Conservation (phyloP, 2,888 invertebrate species). For the Rotaria socialis region DNA sequence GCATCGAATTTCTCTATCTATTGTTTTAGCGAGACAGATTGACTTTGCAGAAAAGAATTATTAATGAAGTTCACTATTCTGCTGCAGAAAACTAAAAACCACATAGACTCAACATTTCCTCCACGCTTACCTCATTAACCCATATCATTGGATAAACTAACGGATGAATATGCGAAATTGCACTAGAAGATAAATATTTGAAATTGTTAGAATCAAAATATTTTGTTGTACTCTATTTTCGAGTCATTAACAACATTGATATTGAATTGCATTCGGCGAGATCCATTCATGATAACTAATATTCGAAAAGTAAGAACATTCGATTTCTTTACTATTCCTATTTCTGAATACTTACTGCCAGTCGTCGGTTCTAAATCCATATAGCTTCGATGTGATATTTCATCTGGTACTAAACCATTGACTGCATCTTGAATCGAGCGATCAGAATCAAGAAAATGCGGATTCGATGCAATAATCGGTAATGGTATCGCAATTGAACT, state of each 20-base stretch:
- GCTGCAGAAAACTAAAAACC: too few relatives aligned
- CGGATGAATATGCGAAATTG: constrained; percentile 37
- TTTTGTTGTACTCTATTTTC: too few relatives aligned
- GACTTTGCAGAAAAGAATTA: too few relatives aligned
- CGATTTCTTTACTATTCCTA: not conserved
- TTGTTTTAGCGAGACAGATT: too few relatives aligned
- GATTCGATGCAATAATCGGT: constrained; percentile 53
- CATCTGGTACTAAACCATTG: constrained; percentile 8
- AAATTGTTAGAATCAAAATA: not conserved
- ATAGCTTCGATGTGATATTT: constrained; percentile 4
- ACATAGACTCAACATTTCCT: not conserved
- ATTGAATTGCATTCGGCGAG: constrained; percentile 43
- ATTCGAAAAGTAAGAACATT: not conserved
- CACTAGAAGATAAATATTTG: constrained; percentile 10
- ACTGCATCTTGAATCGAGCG: constrained; percentile 44
- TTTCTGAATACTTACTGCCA: not conserved
- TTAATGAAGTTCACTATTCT: too few relatives aligned
- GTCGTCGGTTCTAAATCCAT: constrained; percentile 37
- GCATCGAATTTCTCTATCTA: too few relatives aligned
- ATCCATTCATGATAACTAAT: constrained; percentile 40
- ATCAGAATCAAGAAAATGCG: constrained; percentile 54
- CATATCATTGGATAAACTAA: constrained; percentile 46
- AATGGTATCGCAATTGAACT: constrained; percentile 48
- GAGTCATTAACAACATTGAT: constrained; percentile 30
- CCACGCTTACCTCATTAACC: constrained; percentile 39